Conservation (phyloP, 92 coral and sea anemone species). For the Parazoanthus darwini region DNA sequence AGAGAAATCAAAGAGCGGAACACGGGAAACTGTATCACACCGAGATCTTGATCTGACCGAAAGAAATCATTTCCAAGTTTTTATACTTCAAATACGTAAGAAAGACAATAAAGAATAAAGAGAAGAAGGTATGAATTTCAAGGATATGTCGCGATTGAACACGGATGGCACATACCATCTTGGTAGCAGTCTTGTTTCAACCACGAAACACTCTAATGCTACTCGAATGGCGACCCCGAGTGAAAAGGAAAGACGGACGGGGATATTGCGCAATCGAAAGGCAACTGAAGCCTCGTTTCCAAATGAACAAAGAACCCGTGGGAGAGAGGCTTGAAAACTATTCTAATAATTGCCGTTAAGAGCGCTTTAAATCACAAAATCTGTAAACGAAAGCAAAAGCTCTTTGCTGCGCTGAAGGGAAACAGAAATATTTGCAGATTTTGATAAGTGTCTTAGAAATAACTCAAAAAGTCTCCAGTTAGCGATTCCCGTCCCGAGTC, state of each 20-base stretch:
- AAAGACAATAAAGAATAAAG: neutral
- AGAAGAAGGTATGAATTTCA: neutral
- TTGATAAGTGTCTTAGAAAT: no score
- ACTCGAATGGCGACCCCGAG: slow-evolving; percentile 69
- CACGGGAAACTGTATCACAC: slow-evolving; percentile 3
- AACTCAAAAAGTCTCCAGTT: no score
- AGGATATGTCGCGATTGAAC: slow-evolving; percentile 76
- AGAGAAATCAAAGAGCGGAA: neutral
- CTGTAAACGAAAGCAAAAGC: no score
- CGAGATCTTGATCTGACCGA: neutral
- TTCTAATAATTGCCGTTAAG: no score
- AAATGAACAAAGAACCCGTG: neutral
- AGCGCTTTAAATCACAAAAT: no score
- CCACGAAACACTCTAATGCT: slow-evolving; percentile 49
- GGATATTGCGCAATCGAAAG: slow-evolving; percentile 72
- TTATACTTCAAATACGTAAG: neutral
- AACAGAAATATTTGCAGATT: no score
- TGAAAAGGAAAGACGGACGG: slow-evolving; percentile 60
- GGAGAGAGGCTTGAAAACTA: neutral
- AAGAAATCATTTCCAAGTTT: slow-evolving; percentile 5
- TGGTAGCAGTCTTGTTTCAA: slow-evolving; percentile 65
- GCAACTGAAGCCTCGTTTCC: slow-evolving; percentile 68
- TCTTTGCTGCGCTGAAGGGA: no score
- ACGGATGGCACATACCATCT: slow-evolving; percentile 96
- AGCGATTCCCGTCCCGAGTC: no score